Conservation (phyloP, 2,888 invertebrate genomes). For the Leptothorax acervorum region DNA sequence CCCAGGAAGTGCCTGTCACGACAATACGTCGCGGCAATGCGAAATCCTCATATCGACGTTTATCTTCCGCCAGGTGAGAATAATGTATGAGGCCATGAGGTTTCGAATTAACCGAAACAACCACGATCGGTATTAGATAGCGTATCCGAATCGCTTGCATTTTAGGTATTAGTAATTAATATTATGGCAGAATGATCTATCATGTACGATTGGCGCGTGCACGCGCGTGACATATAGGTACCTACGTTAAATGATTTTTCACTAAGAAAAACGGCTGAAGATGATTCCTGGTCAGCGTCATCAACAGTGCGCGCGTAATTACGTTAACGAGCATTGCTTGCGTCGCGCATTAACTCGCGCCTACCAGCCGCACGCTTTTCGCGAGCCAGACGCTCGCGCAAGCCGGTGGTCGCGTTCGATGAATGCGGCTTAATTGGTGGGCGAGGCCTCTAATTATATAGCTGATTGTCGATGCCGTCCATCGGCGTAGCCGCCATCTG, state of each 20-base stretch:
- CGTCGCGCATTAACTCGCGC: conserved; percentile 65
- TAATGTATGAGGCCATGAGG: conserved; percentile 30
- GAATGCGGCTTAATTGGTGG: conserved; percentile 80
- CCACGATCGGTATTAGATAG: conserved; percentile 32
- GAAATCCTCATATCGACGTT: conserved; percentile 52
- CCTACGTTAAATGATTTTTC: not conserved
- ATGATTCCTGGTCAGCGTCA: not conserved
- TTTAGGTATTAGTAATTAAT: conserved; percentile 2
- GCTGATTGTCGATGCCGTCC: conserved; percentile 79
- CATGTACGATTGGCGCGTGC: not conserved
- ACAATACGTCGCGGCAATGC: conserved; percentile 49
- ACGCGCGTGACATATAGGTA: not conserved
- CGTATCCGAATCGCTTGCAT: not conserved
- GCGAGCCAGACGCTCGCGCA: conserved; percentile 62
- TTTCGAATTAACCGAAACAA: conserved; percentile 29
- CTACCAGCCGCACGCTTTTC: conserved; percentile 66
- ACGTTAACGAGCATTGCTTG: conserved; percentile 60
- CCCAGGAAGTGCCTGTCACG: conserved; percentile 47
- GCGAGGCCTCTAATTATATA: conserved; percentile 79
- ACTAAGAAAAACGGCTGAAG: not conserved
- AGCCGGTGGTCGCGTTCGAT: conserved; percentile 59
- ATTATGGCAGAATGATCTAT: conserved; percentile 13
- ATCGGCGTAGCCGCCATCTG: conserved; percentile 77
- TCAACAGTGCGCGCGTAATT: conserved; percentile 52
- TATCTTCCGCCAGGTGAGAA: conserved; percentile 50